Evolutionary conservation across 2,113 vertebrate species (phyloP), one percentile per base, ranked within the genome.

Genomic region (Peromyscus leucopus): DNA sequence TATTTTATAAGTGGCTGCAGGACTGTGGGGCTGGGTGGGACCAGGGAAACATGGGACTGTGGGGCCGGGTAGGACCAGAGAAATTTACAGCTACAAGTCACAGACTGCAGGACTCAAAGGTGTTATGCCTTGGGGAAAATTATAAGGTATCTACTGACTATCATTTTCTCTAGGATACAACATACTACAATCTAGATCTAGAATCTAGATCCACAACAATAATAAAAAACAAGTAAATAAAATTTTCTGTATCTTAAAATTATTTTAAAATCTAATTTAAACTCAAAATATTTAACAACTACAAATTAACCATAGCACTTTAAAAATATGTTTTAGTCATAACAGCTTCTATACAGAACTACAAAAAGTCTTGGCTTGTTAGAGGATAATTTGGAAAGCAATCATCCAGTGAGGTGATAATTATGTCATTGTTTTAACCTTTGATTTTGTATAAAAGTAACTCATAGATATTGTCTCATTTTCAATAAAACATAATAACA

Each of bases 391-490:
- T 84, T 93, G 7, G 65, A 75, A 93, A 83, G 4, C 89, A 42
- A 91, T 55, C 71, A 79, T 26, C 86, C 93, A 95, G 61, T 93
- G 19, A 5, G 76, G 78, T 95, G 26, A 89, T 74, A 87, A 92
- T 80, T 85, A 51, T 24, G 84, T 78, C 39, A 91, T 91, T 89
- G 12, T 90, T 94, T 90, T 87, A 5, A 94, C 80, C 7, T 67
- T 76, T 24, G 16, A 95, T 83, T 95, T 97, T 96, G 11, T 80
- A 91, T 91, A 94, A 95, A 96, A 95, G 85, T 51, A 95, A 39
- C 21, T 90, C 55, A 94, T 28, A 95, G 69, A 19, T 74, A 95
- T 6, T 87, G 11, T 48, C 21, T 90, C 28, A 85, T 39, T 87
- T 96, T 94, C n/a, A 92, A 85, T 76, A 93, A 96, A 97, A 91